Conservation (phyloP, 2,888 invertebrate genomes). For the Tetragonisca angustula region DNA sequence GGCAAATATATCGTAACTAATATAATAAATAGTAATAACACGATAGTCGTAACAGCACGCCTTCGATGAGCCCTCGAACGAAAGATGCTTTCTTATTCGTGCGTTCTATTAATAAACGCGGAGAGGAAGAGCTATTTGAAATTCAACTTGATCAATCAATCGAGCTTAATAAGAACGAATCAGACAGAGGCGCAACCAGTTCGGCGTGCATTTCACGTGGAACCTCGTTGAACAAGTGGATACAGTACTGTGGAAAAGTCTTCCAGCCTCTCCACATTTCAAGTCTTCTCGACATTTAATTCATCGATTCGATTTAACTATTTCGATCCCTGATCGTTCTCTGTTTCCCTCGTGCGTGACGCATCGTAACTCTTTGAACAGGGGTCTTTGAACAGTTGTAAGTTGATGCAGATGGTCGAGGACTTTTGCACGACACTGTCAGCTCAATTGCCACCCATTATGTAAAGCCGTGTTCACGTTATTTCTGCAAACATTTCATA, state of each 20-base stretch:
- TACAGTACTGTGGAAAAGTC: background rate
- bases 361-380: too few relatives aligned
- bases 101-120: constrained; percentile 33
- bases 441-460: constrained; percentile 34
- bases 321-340: too few relatives aligned
- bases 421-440: background rate
- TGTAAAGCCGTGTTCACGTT: constrained; percentile 12
- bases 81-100: constrained; percentile 29
- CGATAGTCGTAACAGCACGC: too few relatives aligned
- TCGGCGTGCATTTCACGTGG: constrained; percentile 51
- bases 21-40: too few relatives aligned
- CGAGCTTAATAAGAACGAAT: constrained; percentile 51
- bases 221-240: background rate
- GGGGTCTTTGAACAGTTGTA: too few relatives aligned
- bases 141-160: constrained; percentile 49
- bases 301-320: too few relatives aligned
- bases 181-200: constrained; percentile 26
- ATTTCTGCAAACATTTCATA: constrained; percentile 31
- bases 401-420: background rate
- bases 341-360: too few relatives aligned
- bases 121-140: constrained; percentile 31
- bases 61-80: background rate
- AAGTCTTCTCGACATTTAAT: background rate
- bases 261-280: too few relatives aligned
- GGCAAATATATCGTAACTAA: too few relatives aligned